These are phyloP conservation scores for Euleptes europaea DNA, from an alignment of 2,113 vertebrate species.

Conservation along the genomic window DNA sequence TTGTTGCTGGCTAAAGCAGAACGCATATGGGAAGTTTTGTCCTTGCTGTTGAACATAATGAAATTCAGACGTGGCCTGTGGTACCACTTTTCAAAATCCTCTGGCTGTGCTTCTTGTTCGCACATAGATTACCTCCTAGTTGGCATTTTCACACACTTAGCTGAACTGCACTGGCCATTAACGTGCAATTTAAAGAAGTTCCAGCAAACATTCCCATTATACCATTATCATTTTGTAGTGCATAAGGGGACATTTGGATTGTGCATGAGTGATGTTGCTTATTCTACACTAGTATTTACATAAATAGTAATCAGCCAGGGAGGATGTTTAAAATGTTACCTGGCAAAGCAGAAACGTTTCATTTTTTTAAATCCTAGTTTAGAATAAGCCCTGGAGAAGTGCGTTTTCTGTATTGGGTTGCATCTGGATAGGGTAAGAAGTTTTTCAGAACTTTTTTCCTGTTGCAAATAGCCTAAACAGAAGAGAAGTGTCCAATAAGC, in stretches of 20 bases:
- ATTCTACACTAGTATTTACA: conserved; percentile 9
- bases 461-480: conserved; percentile 35
- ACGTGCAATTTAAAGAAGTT: conserved; percentile 61
- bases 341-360: neutral
- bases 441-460: conserved; percentile 51
- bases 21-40: conserved; percentile 58
- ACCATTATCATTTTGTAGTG: conserved; percentile 43
- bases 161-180: conserved; percentile 61
- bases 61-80: conserved; percentile 60
- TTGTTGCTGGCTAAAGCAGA: conserved; percentile 66
- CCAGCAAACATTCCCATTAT: conserved; percentile 53
- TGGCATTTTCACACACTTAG: conserved; percentile 44
- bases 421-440: conserved; percentile 43
- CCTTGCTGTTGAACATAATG: conserved; percentile 58
- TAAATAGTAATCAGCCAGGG: neutral
- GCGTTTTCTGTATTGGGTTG: conserved; percentile 43
- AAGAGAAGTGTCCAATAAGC: conserved; percentile 6
- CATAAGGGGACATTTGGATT: conserved; percentile 47
- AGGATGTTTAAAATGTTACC: conserved; percentile 3
- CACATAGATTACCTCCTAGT: conserved; percentile 63
- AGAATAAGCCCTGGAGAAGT: conserved; percentile 29
- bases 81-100: conserved; percentile 55
- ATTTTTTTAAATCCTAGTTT: conserved; percentile 6
- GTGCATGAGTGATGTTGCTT: conserved; percentile 35
- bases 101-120: conserved; percentile 64